Conservation (phyloP, 2,113 vertebrate genomes). For the Tinamus guttatus region DNA sequence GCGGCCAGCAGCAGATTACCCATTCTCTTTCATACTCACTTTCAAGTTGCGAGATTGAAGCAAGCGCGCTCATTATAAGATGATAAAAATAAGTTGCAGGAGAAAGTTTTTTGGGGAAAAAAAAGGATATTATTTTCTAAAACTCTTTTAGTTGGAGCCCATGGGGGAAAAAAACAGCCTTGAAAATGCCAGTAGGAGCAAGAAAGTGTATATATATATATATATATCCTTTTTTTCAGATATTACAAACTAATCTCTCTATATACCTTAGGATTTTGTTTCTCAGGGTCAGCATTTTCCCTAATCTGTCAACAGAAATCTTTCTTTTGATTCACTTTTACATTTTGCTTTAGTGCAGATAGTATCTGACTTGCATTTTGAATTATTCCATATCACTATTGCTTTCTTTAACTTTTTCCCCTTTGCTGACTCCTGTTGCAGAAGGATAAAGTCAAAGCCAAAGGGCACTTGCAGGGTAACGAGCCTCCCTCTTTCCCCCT, state of each 20-base stretch:
- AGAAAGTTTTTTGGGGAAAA: not conserved
- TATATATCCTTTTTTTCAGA: not conserved
- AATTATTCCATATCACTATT: not conserved
- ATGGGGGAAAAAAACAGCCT: not conserved
- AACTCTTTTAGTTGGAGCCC: not conserved
- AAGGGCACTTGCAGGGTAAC: not conserved
- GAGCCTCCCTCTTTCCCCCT: not conserved
- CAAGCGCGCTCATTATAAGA: not conserved
- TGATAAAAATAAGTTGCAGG: not conserved
- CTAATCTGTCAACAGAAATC: not conserved
- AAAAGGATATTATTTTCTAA: not conserved
- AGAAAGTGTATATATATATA: not conserved
- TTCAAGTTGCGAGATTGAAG: not conserved
- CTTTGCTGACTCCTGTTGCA: not conserved
- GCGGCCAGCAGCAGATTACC: not conserved
- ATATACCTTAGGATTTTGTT: not conserved
- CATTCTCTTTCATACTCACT: not conserved
- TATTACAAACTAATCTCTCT: not conserved
- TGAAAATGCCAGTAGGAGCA: not conserved
- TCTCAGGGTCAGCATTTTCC: not conserved
- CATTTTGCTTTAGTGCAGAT: not conserved
- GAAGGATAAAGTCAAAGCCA: not conserved
- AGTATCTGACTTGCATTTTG: not conserved
- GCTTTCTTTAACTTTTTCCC: not conserved
- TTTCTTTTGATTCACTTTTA: not conserved